A percentile compares a stretch with the other conserved stretches of the same genome.
Conservation (phyloP, 2,888 invertebrate genomes). For the Ennomos quercinarius region DNA sequence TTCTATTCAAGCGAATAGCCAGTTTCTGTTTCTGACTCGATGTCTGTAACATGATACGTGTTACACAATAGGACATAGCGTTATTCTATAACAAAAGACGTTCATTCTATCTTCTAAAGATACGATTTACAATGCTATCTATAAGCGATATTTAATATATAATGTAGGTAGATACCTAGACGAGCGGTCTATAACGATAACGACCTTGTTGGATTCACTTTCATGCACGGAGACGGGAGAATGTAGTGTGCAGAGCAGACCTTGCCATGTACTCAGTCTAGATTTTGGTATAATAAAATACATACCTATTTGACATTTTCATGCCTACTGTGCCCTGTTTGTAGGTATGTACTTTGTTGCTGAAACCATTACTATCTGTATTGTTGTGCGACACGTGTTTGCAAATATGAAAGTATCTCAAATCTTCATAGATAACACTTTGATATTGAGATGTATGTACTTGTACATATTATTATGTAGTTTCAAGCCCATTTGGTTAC, state of each 20-base stretch:
- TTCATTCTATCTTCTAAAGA: constrained; percentile 41
- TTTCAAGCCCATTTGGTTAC: too few relatives aligned
- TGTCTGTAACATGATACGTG: constrained; percentile 21
- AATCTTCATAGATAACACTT: too few relatives aligned
- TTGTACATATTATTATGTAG: too few relatives aligned
- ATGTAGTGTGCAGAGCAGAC: constrained; percentile 30
- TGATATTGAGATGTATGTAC: too few relatives aligned
- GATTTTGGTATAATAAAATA: constrained; percentile 28
- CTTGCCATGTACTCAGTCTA: constrained; percentile 36
- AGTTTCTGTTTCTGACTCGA: constrained; percentile 10
- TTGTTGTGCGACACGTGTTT: too few relatives aligned
- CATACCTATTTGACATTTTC: too few relatives aligned
- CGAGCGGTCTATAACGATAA: constrained; percentile 27
- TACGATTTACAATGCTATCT: constrained; percentile 50
- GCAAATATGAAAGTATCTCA: too few relatives aligned
- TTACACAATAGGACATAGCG: constrained; percentile 27
- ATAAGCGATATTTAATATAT: constrained; percentile 40
- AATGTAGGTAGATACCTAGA: constrained; percentile 46
- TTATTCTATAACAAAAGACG: constrained; percentile 44
- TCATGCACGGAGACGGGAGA: constrained; percentile 47
- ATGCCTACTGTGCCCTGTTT: constrained; percentile 9
- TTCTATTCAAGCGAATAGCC: constrained; percentile 4
- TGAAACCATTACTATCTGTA: not conserved
- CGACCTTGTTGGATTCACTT: constrained; percentile 55
- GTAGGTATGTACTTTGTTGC: constrained; percentile 7